phyloP scores from a whole-genome alignment of 2,888 invertebrate species.

The Drosophila demipolita region DNA sequence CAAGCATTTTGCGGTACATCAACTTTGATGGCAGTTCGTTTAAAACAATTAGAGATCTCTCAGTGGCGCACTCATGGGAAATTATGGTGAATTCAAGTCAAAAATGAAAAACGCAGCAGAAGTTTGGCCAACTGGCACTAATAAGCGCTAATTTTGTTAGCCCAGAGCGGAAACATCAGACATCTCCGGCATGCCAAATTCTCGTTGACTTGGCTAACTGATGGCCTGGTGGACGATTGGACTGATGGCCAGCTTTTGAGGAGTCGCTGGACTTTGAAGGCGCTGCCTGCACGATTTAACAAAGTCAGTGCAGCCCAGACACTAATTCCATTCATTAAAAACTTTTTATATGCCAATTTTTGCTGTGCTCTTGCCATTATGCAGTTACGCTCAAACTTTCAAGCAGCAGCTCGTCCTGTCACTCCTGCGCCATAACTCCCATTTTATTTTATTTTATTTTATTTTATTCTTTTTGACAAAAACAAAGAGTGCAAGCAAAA shows the following conservation, averaged over 20 bases:
- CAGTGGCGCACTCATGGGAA: slow-evolving; percentile 60
- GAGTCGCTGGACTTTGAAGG: slow-evolving; percentile 44
- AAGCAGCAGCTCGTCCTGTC: slow-evolving; percentile 18
- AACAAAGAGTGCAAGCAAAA: slow-evolving; percentile 29
- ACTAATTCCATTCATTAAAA: slow-evolving; percentile 80
- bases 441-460: slow-evolving; percentile 5
- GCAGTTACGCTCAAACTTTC: slow-evolving; percentile 49
- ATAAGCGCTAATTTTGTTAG: slow-evolving; percentile 79
- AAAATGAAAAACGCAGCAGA: slow-evolving; percentile 52
- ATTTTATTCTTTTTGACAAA: slow-evolving; percentile 15
- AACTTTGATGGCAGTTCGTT: slow-evolving; percentile 66
- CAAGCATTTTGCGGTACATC: slow-evolving; percentile 64
- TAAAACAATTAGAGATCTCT: slow-evolving; percentile 73
- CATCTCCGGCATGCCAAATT: slow-evolving; percentile 50
- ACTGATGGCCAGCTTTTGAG: slow-evolving; percentile 33
- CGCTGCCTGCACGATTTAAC: slow-evolving; percentile 69
- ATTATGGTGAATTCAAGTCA: slow-evolving; percentile 59
- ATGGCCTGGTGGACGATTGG: slow-evolving; percentile 30
- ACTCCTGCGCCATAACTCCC: slow-evolving; percentile 30
- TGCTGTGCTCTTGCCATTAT: slow-evolving; percentile 58
- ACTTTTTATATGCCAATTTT: slow-evolving; percentile 79
- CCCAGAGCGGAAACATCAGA: slow-evolving; percentile 40
- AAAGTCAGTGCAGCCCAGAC: slow-evolving; percentile 74
- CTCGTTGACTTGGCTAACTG: slow-evolving; percentile 31
- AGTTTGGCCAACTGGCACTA: slow-evolving; percentile 77